Base-by-base conservation (phyloP, 2,113 vertebrate species). In the Microtus pennsylvanicus region DNA sequence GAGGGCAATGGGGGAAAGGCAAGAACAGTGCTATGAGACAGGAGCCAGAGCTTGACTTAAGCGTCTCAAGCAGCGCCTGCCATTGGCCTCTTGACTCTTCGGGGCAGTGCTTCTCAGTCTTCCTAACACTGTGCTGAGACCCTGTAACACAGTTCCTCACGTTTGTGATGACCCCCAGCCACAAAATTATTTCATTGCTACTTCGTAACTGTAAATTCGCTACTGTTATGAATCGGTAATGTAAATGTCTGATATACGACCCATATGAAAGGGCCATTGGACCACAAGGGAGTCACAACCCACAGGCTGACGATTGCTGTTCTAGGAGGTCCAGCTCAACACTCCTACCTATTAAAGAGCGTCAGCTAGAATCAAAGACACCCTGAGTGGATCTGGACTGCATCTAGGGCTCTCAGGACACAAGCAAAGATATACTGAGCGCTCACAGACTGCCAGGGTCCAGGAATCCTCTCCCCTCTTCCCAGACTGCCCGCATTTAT, bases 41-140 rank as follows among this genome's bases (percentile, higher is more conserved):
- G 67, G n/a, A 65, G 65, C 76, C 70, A 61, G 50, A 24, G 33
- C 19, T 0, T 45, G 87, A 24, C 42, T 38, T 82, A 22, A 47
- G 70, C 33, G 19, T 87, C 74, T 72, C 45, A 58, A n/a, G 28
- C 5, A n/a, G 33, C 5, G 5, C 19, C 90, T 45, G 4, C 28
- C 52, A 26, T 80, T 93, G 42, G 89, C 69, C 72, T 97, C 87
- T 33, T 69, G 26, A 96, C 47, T 8, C 50, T 35, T n/a, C 33
- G 58, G 78, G 35, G 50, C 78, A 55, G 33, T n/a, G 50, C 10
- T 55, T 81, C 50, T 55, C 50, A 81, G 13, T 33, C 50, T n/a
- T 55, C 50, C 78, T 55, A n/a, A n/a, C 55, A 6, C 17, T 6
- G 55, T 21, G 77, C 77, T 35, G 21, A 9, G 3, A 55, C 50